Percentiles rank a stretch among this genome's conserved stretches.
phyloP scores from a whole-genome alignment of 2,797 vertebrate genomes.

The Syngnathus acus region DNA sequence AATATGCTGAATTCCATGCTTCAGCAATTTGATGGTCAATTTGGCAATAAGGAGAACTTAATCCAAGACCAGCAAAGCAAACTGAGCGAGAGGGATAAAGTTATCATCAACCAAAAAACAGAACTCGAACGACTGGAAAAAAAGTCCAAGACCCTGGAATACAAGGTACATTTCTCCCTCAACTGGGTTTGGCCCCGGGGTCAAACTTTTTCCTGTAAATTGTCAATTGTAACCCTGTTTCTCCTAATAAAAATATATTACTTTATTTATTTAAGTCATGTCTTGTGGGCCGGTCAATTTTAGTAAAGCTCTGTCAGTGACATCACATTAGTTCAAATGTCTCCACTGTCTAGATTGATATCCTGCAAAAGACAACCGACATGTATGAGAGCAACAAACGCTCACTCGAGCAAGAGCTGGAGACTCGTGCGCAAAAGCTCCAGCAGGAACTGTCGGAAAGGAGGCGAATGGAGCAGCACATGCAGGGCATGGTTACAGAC shows the following conservation, averaged over 20 bases:
- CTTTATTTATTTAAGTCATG: background rate
- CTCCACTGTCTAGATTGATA: conserved; percentile 74
- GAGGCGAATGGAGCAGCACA: conserved; percentile 78
- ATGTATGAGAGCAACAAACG: conserved; percentile 94
- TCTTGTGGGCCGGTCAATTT: background rate
- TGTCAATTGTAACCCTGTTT: too few species aligned
- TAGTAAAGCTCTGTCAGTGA: background rate
- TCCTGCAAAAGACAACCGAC: conserved; percentile 86
- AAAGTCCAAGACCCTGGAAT: conserved; percentile 89
- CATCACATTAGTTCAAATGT: background rate
- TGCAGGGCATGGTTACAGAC: conserved; percentile 86
- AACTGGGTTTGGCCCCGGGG: too few species aligned
- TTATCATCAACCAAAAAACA: conserved; percentile 72
- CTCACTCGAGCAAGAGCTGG: conserved; percentile 81
- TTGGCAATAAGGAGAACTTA: conserved; percentile 76
- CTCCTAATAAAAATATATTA: too few species aligned
- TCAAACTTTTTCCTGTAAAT: too few species aligned
- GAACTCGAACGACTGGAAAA: conserved; percentile 88
- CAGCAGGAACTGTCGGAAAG: conserved; percentile 82
- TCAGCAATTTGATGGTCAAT: conserved; percentile 77
- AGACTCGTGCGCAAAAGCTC: conserved; percentile 77
- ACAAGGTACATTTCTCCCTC: conserved; percentile 73
- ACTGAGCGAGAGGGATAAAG: conserved; percentile 80
- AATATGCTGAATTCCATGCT: conserved; percentile 71
- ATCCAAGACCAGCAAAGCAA: conserved; percentile 73